phyloP scores from a whole-genome alignment of 1,140 invertebrate genomes.

The Cydia strobilella region DNA sequence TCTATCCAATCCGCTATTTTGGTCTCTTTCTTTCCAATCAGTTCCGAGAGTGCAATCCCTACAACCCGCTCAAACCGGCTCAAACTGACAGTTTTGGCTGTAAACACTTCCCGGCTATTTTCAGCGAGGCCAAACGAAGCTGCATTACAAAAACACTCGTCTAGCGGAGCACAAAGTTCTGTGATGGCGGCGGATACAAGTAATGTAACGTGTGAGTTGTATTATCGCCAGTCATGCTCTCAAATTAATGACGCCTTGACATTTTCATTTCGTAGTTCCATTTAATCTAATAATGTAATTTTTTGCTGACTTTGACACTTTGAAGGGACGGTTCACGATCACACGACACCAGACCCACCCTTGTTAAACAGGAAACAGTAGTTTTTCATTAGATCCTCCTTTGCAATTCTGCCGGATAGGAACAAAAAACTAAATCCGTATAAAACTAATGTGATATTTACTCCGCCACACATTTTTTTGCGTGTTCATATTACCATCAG shows the following conservation, averaged over 20 bases:
- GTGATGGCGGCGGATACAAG: slow-evolving; percentile 8
- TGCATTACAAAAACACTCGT: slow-evolving; percentile 35
- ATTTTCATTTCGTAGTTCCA: slow-evolving; percentile 17
- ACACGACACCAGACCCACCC: background rate
- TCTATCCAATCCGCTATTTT: background rate
- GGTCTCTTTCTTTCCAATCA: background rate
- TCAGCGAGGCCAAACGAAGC: slow-evolving; percentile 33
- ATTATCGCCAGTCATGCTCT: slow-evolving; percentile 9
- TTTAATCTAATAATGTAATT: background rate
- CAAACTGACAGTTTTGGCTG: slow-evolving; percentile 21
- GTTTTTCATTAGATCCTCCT: background rate
- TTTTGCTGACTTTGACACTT: background rate
- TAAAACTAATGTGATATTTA: background rate
- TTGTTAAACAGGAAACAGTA: background rate
- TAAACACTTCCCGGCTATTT: slow-evolving; percentile 34
- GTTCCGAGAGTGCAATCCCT: slow-evolving; percentile 17
- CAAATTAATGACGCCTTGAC: slow-evolving; percentile 6
- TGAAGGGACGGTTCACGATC: background rate
- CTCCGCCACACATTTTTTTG: background rate
- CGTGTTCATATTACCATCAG: too few relatives aligned
- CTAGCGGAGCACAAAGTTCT: slow-evolving; percentile 30
- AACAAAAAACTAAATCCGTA: background rate
- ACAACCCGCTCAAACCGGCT: slow-evolving; percentile 19
- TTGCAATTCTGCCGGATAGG: background rate
- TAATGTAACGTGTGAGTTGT: slow-evolving; percentile 18